Evolutionary conservation across 2,797 vertebrate genomes (phyloP), one percentile per base, ranked within the genome.

Genomic region (Microctenopoma steveboyesi): DNA sequence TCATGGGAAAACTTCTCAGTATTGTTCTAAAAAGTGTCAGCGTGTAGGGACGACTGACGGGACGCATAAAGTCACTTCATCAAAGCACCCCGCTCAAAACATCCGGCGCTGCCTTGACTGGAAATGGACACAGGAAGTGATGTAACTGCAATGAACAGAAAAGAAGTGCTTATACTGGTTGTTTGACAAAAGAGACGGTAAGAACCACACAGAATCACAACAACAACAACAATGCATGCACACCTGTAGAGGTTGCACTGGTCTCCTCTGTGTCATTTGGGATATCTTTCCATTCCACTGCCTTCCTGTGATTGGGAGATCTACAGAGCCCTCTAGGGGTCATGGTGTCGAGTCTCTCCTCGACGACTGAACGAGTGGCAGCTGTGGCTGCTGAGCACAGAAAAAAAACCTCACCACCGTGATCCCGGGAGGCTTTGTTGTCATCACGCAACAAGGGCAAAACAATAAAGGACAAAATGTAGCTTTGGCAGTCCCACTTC

Each of bases 401-500:
- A 30, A 3, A 30, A 30, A 30, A 30, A 30, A 30, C 28, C 28
- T 4, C 28, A 30, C 28, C 28, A 30, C 28, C 22, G 22, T 22
- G 22, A 22, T 22, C 22, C 22, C 22, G 22, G 22, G 22, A 22
- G 22, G 22, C 22, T 22, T 22, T 22, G 28, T 6, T 4, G 5
- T 4, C 30, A 33, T 33, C 30, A 33, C 30, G 30, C 30, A 33
- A 1, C 35, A 2, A 28, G 33, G 11, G 4, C 7, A 16, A 7
- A 45, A 30, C 25, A 57, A 45, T 46, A 30, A 49, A 52, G 52
- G 47, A 35, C 28, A 43, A 56, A 27, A 42, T 10, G 51, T 61
- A 43, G 25, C 22, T 64, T 55, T 60, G 27, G 33, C 64, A 82
- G 75, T 88, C 88, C 53, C 65, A 78, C 76, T 89, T 90, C 87